Base-by-base conservation (phyloP, 2,113 vertebrate genomes). In the Solenodon paradoxus region DNA sequence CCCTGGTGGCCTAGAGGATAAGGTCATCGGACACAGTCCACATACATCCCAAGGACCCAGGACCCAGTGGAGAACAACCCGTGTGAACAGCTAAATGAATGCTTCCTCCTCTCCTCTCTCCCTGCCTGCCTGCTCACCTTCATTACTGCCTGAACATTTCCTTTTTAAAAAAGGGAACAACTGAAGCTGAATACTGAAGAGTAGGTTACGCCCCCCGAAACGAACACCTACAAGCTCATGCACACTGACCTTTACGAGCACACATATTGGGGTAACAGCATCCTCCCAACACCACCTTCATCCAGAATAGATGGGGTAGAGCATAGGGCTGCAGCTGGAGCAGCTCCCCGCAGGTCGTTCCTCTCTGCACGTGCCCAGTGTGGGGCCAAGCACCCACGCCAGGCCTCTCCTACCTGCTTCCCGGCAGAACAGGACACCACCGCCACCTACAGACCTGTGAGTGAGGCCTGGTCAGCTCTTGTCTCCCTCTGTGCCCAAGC, bases 341-440 rank as follows among this genome's bases (percentile, higher is more conserved):
- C 63, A 26, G 26, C 17, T 28, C 2, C 7, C 66, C 45, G 12
- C 16, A 42, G n/a, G 68, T 55, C 40, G 7, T 0, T 24, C 30
- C 15, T 55, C 51, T 68, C 5, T 2, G 4, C 61, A 71, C 12
- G 3, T 0, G 3, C 24, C 6, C 1, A 4, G 35, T 0, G 0
- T 38, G 30, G 15, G 49, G 17, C 26, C 71, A 22, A 47, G 30
- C 66, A 2, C 6, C 45, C 49, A 5, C 3, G 7, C 55, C 28
- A 22, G 66, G 75, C 59, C 40, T 71, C 26, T 1, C n/a, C 17
- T 42, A 35, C 32, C 51, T 35, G 16, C 64, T 26, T 64, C 45
- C n/a, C 55, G 35, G 47, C 64, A 53, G 30, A 74, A 42, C 47
- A 10, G 16, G 81, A 63, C 19, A 9, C 7, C 28, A 13, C 55